Evolutionary conservation across 2,113 vertebrate genomes (phyloP), one percentile per base, ranked within the genome.

Genomic region (Nibea coibor): DNA sequence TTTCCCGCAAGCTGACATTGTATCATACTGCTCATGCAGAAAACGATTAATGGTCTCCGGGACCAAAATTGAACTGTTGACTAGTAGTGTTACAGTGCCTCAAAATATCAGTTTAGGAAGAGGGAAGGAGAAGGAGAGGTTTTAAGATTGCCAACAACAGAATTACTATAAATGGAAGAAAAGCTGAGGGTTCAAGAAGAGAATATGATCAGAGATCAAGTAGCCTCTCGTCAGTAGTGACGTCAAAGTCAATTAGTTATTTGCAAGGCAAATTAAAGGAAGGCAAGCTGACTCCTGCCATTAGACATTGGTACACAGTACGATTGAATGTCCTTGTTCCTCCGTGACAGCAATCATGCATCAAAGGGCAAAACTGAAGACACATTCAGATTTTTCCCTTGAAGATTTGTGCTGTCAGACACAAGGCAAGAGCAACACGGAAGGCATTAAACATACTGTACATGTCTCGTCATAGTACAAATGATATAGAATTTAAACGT

Each of bases 231-330:
- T 51, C n/a, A 42, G 5, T 5, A 16, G 10, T 68, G 58, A 43
- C 31, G 20, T 56, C 15, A 24, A 50, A 22, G 10, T 19, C 16
- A 61, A 42, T 22, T n/a, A 28, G 4, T 19, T 0, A 61, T 51
- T 26, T 61, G 28, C 45, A 61, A 62, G 17, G 47, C 35, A 63
- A 54, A 79, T 54, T 16, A 53, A 26, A 54, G 6, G 11, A 26
- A 61, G 69, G 54, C n/a, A 68, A 58, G 48, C 12, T 43, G 26
- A 67, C 45, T 67, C 11, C 74, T 58, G 39, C 42, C 50, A 66
- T n/a, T 14, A 56, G 16, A 43, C 1, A 2, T 28, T 47, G 14
- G n/a, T 12, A 28, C 31, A 39, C 11, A 12, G n/a, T 24, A 14
- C 1, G 5, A 24, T 22, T 56, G 20, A 10, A 17, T 22, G 31